A percentile compares a stretch with the other conserved stretches of the same genome.
These are phyloP conservation scores for Hipposideros larvatus DNA, from an alignment of 2,797 vertebrate species.

Conservation along the genomic window DNA sequence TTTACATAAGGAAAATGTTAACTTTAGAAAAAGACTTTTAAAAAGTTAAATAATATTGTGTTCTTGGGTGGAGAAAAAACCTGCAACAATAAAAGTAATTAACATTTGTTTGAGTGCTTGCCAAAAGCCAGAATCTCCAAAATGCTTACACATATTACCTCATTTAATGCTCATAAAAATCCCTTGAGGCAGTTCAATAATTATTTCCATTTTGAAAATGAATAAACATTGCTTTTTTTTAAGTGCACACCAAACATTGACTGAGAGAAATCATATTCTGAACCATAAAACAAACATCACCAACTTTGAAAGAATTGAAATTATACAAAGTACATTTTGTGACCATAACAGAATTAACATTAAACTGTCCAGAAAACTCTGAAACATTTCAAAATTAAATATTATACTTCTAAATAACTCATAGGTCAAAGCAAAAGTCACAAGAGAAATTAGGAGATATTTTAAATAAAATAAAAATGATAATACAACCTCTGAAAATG, in stretches of 20 bases:
- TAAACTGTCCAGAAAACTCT: too few species aligned
- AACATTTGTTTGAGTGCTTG: conserved; percentile 1
- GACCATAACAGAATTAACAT: conserved; percentile 17
- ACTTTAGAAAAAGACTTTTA: neutral
- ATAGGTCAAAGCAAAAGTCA: neutral
- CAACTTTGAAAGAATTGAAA: conserved; percentile 55
- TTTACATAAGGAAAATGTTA: conserved; percentile 40
- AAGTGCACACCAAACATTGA: conserved; percentile 37
- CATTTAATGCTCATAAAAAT: conserved; percentile 54
- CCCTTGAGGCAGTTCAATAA: conserved; percentile 64
- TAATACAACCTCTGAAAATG: neutral
- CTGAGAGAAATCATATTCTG: neutral
- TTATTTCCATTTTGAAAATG: conserved; percentile 71
- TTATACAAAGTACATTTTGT: neutral
- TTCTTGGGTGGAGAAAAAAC: conserved; percentile 59
- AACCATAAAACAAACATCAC: conserved; percentile 34
- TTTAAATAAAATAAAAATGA: conserved; percentile 3
- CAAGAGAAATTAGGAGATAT: neutral
- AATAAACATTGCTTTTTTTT: conserved; percentile 53
- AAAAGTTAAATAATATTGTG: conserved; percentile 43
- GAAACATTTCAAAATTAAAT: conserved; percentile 26
- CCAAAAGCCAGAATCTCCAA: conserved; percentile 18
- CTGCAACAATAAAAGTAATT: conserved; percentile 19
- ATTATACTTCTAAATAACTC: neutral
- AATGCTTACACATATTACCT: conserved; percentile 61